phyloP scores from a whole-genome alignment of 2,113 vertebrate species.

The Gymnorhina tibicen region DNA sequence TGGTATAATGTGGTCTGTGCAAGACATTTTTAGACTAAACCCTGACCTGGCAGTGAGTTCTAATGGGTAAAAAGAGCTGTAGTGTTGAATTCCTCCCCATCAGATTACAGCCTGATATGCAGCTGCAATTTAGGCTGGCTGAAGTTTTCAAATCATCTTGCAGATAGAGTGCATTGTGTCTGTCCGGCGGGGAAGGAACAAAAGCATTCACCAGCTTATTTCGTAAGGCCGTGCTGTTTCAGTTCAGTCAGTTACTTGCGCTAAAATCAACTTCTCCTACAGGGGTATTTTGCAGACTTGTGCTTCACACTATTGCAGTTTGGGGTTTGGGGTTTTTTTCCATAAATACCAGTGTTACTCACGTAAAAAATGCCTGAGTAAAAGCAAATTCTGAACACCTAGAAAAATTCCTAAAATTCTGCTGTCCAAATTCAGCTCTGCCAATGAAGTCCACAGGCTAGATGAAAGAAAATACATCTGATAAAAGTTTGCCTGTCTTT shows the following conservation, averaged over 20 bases:
- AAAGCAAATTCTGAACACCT: not conserved
- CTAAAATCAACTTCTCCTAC: not conserved
- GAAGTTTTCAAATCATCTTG: not conserved
- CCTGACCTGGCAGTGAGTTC: not conserved
- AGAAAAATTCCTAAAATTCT: not conserved
- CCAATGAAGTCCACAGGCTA: not conserved
- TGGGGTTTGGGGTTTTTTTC: not conserved
- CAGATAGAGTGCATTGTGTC: not conserved
- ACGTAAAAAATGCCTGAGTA: not conserved
- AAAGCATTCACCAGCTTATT: not conserved
- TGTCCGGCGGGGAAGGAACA: not conserved
- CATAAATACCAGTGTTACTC: not conserved
- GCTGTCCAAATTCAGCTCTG: not conserved
- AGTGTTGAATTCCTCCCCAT: not conserved
- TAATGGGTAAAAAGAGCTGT: not conserved
- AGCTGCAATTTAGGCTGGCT: not conserved
- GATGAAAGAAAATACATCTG: not conserved
- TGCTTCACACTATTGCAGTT: not conserved
- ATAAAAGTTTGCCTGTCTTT: not conserved
- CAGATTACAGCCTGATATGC: not conserved
- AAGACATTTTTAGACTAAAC: not conserved
- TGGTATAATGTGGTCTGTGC: not conserved
- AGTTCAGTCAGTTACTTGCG: not conserved
- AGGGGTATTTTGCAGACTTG: not conserved
- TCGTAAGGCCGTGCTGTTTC: not conserved